A percentile compares a stretch with the other conserved stretches of the same genome.
Evolutionary conservation across 2,797 vertebrate genomes (phyloP).

Genomic region (Erethizon dorsatum): DNA sequence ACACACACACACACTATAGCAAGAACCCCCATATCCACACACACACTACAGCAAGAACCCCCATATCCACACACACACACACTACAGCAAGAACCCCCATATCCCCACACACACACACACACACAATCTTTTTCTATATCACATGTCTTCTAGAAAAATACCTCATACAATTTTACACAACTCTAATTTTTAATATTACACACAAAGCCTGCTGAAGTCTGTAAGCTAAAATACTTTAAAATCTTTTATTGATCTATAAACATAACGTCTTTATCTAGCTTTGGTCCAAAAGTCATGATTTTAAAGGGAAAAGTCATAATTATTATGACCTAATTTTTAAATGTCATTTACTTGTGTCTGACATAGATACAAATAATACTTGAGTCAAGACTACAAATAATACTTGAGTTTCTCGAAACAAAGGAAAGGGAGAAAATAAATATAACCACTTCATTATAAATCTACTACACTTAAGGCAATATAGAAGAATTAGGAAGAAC

Average conservation of each 20-base stretch:
- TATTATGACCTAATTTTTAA: conserved; percentile 49
- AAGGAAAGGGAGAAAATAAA: conserved; percentile 35
- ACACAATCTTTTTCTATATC: not conserved
- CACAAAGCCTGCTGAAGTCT: not conserved
- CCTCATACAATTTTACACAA: not conserved
- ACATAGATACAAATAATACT: conserved; percentile 11
- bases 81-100: not conserved
- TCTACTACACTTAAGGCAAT: not conserved
- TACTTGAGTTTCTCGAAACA: not conserved
- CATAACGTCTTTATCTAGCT: not conserved
- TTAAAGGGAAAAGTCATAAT: not conserved
- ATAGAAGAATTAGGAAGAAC: not conserved
- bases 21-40: not conserved
- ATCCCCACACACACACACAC: not conserved
- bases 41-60: not conserved
- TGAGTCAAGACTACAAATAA: not conserved
- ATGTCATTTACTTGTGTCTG: not conserved
- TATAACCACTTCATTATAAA: not conserved
- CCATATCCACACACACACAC: too few species aligned
- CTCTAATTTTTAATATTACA: not conserved
- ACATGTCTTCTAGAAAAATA: conserved; percentile 14
- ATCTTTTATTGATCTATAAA: conserved; percentile 38
- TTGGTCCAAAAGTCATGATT: not conserved
- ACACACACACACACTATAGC: too few species aligned
- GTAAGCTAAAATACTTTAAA: not conserved